Evolutionary conservation across 2,113 vertebrate genomes (phyloP).

Genomic region (Mesoclemmys tuberculata): DNA sequence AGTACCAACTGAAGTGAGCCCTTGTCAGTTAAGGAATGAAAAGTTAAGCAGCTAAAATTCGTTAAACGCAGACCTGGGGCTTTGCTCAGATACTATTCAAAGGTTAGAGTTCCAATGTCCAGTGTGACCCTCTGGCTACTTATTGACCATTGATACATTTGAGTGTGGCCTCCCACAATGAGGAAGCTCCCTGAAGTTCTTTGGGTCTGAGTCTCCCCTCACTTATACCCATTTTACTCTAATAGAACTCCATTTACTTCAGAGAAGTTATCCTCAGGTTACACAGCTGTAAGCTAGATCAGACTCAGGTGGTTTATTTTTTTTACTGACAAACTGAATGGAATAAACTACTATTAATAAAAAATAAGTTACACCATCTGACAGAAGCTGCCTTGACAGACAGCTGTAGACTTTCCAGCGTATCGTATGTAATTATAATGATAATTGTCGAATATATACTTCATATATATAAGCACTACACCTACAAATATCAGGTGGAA

Average conservation of each 20-base stretch:
- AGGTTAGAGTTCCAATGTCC: background rate
- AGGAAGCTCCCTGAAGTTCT: background rate
- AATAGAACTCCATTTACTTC: fast-evolving
- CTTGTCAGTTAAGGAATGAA: background rate
- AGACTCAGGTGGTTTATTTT: background rate
- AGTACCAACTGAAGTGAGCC: constrained; percentile 8
- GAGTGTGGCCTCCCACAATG: background rate
- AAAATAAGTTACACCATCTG: background rate
- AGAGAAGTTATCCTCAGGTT: constrained; percentile 1
- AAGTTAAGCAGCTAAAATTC: background rate
- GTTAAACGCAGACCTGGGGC: constrained; percentile 52
- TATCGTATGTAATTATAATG: background rate
- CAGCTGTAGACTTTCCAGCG: background rate
- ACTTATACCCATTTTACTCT: background rate
- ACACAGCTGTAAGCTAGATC: background rate
- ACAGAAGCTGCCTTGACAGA: background rate
- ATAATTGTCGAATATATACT: constrained; percentile 12
- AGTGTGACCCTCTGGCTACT: constrained; percentile 58
- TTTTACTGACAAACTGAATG: background rate
- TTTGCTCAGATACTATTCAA: constrained; percentile 38
- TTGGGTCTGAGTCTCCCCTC: background rate
- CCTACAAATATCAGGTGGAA: background rate
- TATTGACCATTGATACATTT: constrained; percentile 59
- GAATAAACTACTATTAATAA: background rate
- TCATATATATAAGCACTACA: background rate